Evolutionary conservation across 2,113 vertebrate species (phyloP).

Genomic region (Onychorhynchus coronatus): DNA sequence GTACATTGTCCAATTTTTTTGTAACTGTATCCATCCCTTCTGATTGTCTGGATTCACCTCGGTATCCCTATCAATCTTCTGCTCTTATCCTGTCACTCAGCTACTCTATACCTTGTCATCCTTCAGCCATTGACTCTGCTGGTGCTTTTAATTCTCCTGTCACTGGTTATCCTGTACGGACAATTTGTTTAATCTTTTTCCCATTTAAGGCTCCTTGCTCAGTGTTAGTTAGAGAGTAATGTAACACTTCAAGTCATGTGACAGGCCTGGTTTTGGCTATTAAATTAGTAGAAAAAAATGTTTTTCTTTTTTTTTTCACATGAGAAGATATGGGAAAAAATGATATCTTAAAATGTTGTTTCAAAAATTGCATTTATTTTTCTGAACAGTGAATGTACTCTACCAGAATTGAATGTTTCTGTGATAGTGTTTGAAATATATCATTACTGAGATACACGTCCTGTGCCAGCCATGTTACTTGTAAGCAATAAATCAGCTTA

Average conservation of each 20-base stretch:
- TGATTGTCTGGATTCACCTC: neutral
- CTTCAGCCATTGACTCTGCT: neutral
- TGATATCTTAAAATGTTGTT: neutral
- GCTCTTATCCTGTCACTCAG: neutral
- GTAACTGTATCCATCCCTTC: neutral
- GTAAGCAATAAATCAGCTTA: conserved; percentile 65
- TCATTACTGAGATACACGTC: neutral
- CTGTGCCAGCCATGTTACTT: conserved; percentile 12
- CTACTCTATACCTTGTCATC: neutral
- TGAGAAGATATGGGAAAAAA: neutral
- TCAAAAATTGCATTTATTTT: neutral
- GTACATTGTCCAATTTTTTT: neutral
- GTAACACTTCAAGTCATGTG: neutral
- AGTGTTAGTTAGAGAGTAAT: neutral
- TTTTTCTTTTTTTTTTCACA: neutral
- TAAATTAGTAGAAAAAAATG: neutral
- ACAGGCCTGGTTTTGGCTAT: neutral
- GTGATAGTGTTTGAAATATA: neutral
- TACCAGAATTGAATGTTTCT: neutral
- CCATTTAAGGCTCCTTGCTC: neutral
- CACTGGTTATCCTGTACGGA: neutral
- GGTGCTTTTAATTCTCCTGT: neutral
- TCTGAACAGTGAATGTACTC: neutral
- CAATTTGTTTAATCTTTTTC: neutral
- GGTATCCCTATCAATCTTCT: neutral